These are phyloP conservation scores for Notospermus geniculatus DNA, from an alignment of 1,140 invertebrate genomes.

Conservation along the genomic window DNA sequence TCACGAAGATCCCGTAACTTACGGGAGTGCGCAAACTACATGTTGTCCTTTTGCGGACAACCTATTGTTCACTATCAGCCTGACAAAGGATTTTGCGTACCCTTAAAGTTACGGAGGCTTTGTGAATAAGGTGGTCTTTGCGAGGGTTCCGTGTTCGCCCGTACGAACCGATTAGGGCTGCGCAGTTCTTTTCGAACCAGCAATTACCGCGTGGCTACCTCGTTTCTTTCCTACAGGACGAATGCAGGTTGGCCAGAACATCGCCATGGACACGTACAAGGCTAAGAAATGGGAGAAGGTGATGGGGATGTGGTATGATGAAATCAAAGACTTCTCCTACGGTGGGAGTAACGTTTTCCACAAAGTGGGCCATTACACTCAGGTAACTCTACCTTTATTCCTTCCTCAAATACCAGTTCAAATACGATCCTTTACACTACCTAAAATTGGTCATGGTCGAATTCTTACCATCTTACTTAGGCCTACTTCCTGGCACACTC, in stretches of 20 bases:
- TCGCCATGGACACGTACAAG: conserved; percentile 14
- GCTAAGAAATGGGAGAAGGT: conserved; percentile 18
- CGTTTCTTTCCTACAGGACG: conserved; percentile 17
- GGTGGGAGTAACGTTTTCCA: conserved; percentile 15
- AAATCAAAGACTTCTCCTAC: conserved; percentile 25
- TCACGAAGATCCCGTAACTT: too few species aligned
- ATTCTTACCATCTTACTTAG: too few species aligned
- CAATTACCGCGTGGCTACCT: not conserved
- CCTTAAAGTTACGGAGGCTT: too few species aligned
- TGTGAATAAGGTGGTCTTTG: too few species aligned
- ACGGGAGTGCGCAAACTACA: too few species aligned
- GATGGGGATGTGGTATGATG: conserved; percentile 25
- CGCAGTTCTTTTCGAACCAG: not conserved
- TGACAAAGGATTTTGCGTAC: too few species aligned
- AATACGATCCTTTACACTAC: too few species aligned
- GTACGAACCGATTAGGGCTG: not conserved
- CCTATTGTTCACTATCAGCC: too few species aligned
- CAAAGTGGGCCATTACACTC: conserved; percentile 34
- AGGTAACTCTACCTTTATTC: conserved; percentile 29
- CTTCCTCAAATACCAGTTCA: too few species aligned
- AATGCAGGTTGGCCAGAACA: conserved; percentile 31
- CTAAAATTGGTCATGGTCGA: too few species aligned
- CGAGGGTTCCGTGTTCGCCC: not conserved
- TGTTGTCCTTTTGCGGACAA: too few species aligned
- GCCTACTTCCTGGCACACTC: too few species aligned